Conservation (phyloP, 2,113 vertebrate species). For the Ovis aries region DNA sequence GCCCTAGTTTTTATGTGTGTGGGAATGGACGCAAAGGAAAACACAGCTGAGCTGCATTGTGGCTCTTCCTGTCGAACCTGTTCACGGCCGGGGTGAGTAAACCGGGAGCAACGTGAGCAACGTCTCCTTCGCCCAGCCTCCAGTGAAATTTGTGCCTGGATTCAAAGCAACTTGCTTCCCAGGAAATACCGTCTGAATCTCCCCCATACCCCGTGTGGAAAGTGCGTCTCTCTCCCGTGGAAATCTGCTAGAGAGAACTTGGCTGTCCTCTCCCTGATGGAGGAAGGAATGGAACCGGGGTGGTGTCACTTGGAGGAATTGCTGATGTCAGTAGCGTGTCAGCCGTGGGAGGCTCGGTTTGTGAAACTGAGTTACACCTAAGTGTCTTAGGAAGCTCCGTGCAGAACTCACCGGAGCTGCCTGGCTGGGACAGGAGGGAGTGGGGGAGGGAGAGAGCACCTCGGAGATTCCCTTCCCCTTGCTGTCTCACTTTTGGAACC, state of each 20-base stretch:
- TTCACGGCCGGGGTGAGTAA: conserved; percentile 49
- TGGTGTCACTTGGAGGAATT: conserved; percentile 61
- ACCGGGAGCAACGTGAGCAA: neutral
- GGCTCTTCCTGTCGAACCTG: conserved; percentile 79
- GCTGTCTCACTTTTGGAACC: neutral
- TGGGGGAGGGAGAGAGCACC: neutral
- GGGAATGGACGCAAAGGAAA: conserved; percentile 70
- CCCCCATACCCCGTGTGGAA: neutral
- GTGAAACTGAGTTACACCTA: conserved; percentile 88
- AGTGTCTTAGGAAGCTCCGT: conserved; percentile 78
- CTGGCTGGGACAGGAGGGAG: neutral
- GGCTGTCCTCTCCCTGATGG: rapidly evolving
- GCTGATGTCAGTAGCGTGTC: conserved; percentile 86
- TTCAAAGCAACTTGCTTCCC: neutral
- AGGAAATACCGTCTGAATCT: neutral
- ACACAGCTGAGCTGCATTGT: conserved; percentile 33
- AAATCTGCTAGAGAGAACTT: neutral
- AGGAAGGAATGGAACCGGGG: conserved; percentile 64
- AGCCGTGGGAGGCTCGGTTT: conserved; percentile 80
- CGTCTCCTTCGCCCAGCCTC: neutral
- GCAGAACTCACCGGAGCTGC: conserved; percentile 30
- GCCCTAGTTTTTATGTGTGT: conserved; percentile 71
- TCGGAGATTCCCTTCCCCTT: neutral
- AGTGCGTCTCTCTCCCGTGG: neutral
- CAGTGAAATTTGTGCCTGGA: neutral